Evolutionary conservation across 2,797 vertebrate genomes (phyloP).

Genomic region (Pachyuromys duprasi): DNA sequence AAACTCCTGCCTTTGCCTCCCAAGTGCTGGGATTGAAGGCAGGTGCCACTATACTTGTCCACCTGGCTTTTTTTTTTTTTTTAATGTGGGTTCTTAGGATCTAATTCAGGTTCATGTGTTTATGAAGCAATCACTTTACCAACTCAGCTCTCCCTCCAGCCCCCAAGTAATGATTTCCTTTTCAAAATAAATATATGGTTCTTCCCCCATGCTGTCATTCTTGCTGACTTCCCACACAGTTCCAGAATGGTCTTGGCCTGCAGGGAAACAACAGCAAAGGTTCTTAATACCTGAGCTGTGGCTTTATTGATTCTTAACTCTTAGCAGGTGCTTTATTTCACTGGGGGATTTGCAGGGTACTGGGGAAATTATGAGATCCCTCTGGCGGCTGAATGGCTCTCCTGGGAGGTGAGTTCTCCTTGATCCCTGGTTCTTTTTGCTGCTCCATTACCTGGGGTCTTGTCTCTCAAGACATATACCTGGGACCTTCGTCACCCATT

Average conservation of each 20-base stretch:
- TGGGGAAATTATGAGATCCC: not conserved
- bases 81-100: not conserved
- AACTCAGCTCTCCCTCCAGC: not conserved
- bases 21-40: not conserved
- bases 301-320: not conserved
- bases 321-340: conserved; percentile 28
- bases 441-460: not conserved
- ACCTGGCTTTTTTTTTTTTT: not conserved
- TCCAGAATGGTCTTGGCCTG: conserved; percentile 25
- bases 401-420: not conserved
- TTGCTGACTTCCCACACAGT: not conserved
- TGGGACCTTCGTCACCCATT: conserved; percentile 23
- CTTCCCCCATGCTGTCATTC: not conserved
- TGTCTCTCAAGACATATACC: conserved; percentile 31
- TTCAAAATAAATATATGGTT: not conserved
- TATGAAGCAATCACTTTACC: not conserved
- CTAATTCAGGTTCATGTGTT: not conserved
- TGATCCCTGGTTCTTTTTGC: not conserved
- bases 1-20: not conserved
- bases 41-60: not conserved
- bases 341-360: not conserved
- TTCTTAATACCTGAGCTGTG: conserved; percentile 32
- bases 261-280: not conserved
- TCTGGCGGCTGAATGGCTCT: not conserved
- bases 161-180: not conserved